Evolutionary conservation across 1,140 invertebrate species (phyloP).

Genomic region (Sitobion miscanthi): DNA sequence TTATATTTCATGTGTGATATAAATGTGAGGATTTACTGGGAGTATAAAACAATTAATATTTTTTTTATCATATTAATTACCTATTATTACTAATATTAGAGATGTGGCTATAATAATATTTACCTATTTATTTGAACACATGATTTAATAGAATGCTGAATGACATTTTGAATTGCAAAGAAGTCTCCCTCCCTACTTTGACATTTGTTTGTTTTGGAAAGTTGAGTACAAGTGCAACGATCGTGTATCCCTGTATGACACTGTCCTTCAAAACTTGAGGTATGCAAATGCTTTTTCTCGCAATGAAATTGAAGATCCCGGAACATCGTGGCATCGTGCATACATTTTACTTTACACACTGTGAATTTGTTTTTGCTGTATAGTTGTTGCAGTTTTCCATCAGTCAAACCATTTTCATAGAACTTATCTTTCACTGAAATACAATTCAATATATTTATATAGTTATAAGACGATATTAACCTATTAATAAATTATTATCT

Average conservation of each 20-base stretch:
- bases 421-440: not conserved
- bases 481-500: not conserved
- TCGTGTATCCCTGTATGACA: too few species aligned
- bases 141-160: not conserved
- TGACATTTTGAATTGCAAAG: not conserved
- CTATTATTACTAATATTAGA: not conserved
- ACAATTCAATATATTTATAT: not conserved
- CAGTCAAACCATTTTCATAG: not conserved
- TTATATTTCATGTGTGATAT: not conserved
- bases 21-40: not conserved
- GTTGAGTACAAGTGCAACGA: not conserved
- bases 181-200: not conserved
- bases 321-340: not conserved
- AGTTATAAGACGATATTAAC: not conserved
- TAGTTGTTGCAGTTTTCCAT: not conserved
- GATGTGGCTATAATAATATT: not conserved
- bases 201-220: not conserved
- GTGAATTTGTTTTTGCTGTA: not conserved
- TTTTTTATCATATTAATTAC: not conserved
- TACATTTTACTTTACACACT: not conserved
- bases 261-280: not conserved
- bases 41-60: not conserved
- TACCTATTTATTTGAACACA: not conserved
- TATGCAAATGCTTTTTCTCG: not conserved
- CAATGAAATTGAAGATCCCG: not conserved